Evolutionary conservation across 2,797 vertebrate genomes (phyloP).

Genomic region (Halcyon smyrnensis): DNA sequence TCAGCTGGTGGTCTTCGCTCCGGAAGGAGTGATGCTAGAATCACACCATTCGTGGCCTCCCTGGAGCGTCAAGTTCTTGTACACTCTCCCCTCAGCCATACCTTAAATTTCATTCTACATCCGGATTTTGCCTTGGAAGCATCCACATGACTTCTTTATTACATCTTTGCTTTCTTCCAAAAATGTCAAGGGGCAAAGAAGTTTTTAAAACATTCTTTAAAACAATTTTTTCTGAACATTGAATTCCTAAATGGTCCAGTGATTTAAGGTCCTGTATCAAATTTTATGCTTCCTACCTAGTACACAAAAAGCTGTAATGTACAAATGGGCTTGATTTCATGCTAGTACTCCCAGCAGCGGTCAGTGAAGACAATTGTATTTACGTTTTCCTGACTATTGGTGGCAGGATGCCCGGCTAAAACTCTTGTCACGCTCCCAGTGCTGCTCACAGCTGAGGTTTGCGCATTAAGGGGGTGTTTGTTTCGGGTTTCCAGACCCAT

Average conservation of each 20-base stretch:
- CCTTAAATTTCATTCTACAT: background rate
- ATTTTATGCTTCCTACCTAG: background rate
- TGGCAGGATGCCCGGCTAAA: conserved; percentile 46
- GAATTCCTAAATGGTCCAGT: background rate
- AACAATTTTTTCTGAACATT: background rate
- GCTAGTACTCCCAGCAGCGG: background rate
- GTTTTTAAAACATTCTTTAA: background rate
- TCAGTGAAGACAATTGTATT: conserved; percentile 41
- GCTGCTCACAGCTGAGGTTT: background rate
- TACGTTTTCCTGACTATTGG: conserved; percentile 8
- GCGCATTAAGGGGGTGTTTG: background rate
- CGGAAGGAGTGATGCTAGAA: background rate
- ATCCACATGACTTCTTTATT: background rate
- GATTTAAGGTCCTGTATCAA: background rate
- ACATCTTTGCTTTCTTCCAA: background rate
- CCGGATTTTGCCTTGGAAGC: background rate
- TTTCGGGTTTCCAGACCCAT: background rate
- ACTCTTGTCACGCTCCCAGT: background rate
- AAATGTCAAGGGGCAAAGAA: background rate
- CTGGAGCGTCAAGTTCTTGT: background rate
- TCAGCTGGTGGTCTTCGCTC: background rate
- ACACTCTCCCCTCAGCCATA: background rate
- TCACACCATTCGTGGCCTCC: background rate
- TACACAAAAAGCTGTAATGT: background rate
- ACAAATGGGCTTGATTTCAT: background rate